phyloP scores from a whole-genome alignment of 2,113 vertebrate species.

The Coptodon rendalli region DNA sequence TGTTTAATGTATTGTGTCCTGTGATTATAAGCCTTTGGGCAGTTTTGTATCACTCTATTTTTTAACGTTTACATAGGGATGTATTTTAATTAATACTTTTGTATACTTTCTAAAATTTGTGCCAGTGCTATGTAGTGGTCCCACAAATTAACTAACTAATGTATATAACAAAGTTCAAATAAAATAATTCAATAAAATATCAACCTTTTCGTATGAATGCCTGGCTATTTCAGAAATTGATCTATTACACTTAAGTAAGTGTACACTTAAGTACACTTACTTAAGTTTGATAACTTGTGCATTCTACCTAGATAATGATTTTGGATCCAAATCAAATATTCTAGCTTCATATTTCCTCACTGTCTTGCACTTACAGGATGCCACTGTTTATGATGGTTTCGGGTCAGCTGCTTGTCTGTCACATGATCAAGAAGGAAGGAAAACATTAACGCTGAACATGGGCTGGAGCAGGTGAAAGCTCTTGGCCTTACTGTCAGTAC shows the following conservation, averaged over 20 bases:
- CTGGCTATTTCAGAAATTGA: not conserved
- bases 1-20: not conserved
- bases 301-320: not conserved
- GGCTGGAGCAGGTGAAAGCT: slow-evolving; percentile 68
- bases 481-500: slow-evolving; percentile 67
- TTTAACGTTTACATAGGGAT: not conserved
- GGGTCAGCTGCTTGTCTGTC: slow-evolving; percentile 73
- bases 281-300: slow-evolving; percentile 1
- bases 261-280: not conserved
- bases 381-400: slow-evolving; percentile 59
- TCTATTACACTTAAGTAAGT: not conserved
- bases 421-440: slow-evolving; percentile 67
- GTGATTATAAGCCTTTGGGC: not conserved
- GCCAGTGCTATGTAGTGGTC: not conserved
- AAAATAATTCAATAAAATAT: not conserved
- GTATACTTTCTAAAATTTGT: not conserved
- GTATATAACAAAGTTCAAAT: not conserved
- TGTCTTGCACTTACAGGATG: slow-evolving; percentile 40
- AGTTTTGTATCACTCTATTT: not conserved
- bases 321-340: slow-evolving; percentile 46
- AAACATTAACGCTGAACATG: slow-evolving; percentile 72
- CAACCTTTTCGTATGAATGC: not conserved
- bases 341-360: slow-evolving; percentile 29
- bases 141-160: not conserved
- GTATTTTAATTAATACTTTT: not conserved